These are phyloP conservation scores for Bactericera cockerelli DNA, from an alignment of 1,140 invertebrate genomes.

Conservation along the genomic window DNA sequence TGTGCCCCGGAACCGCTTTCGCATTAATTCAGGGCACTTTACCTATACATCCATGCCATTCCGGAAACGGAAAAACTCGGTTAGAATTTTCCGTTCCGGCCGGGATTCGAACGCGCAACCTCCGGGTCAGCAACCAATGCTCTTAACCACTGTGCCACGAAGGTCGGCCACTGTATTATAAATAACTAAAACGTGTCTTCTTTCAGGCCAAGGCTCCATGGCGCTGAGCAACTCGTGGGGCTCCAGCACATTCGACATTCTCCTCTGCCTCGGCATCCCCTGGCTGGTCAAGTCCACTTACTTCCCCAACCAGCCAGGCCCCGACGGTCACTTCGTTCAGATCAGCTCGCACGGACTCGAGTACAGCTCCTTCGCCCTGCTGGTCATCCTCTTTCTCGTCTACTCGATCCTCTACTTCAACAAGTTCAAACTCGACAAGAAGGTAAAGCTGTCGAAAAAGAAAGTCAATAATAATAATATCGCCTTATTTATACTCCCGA, in stretches of 20 bases:
- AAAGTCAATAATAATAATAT: too few species aligned
- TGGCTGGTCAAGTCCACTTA: slow-evolving; percentile 34
- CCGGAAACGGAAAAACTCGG: too few species aligned
- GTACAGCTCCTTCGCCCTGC: slow-evolving; percentile 63
- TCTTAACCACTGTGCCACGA: too few species aligned
- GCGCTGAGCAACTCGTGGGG: slow-evolving; percentile 34
- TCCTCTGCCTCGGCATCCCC: slow-evolving; percentile 35
- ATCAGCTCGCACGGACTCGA: slow-evolving; percentile 67
- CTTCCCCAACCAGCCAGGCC: slow-evolving; percentile 27
- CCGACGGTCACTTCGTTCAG: slow-evolving; percentile 43
- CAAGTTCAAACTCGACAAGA: slow-evolving; percentile 60
- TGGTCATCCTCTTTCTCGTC: slow-evolving; percentile 59
- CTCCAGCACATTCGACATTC: slow-evolving; percentile 36
- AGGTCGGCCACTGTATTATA: too few species aligned
- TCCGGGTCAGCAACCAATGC: too few species aligned
- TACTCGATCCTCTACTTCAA: slow-evolving; percentile 59
- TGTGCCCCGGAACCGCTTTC: too few species aligned
- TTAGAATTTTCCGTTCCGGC: too few species aligned
- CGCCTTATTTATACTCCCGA: too few species aligned
- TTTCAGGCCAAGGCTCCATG: slow-evolving; percentile 33
- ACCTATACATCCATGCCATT: too few species aligned
- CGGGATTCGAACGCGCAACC: too few species aligned
- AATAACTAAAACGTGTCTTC: too few species aligned
- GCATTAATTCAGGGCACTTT: too few species aligned
- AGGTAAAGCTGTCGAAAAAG: slow-evolving; percentile 30